Base-by-base conservation (phyloP, 2,888 invertebrate genomes). In the Drosophila infuscata region DNA sequence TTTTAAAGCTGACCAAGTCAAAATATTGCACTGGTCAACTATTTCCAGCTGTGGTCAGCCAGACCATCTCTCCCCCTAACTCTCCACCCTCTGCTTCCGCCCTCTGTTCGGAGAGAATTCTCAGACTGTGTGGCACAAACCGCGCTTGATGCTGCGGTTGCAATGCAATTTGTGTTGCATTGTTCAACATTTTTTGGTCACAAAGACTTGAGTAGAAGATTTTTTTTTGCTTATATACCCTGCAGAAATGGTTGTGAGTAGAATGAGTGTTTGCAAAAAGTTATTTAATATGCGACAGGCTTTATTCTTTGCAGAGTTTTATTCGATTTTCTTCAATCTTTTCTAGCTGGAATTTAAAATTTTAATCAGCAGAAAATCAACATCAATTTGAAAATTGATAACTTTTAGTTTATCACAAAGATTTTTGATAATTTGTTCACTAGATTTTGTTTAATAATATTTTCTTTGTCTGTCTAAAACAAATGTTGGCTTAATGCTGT, bases 401-500 rank as follows among this genome's bases (percentile, higher is more conserved):
- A 36, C 48, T 30, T 3, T 1, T 2, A 35, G 56, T 56, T 38
- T 15, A 20, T 29, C 11, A 35, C 1, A 6, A 9, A 3, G 12
- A 38, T 2, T 8, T 6, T 33, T 17, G n/a, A 54, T 11, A 0
- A 32, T 56, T 32, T n/a, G n/a, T 20, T 17, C 38, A 33, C n/a
- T 29, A 15, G 46, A 4, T 36, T 60, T 48, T 51, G 25, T 52
- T 48, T 1, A 36, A 12, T 25, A 36, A 6, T 62, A 56, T 69
- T 66, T 81, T 67, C 70, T 76, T 70, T 76, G 35, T 62, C 41
- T 48, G 51, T 70, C 67, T 69, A 78, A 88, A 89, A 85, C 89
- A 85, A 85, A 85, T 85, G 85, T 85, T 89, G 81, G 85, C 85
- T 89, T 85, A 85, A 88, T 89, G 89, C 83, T 80, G 85, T 68